Base-by-base conservation (phyloP, 2,797 vertebrate species). In the Cheirogaleus major region DNA sequence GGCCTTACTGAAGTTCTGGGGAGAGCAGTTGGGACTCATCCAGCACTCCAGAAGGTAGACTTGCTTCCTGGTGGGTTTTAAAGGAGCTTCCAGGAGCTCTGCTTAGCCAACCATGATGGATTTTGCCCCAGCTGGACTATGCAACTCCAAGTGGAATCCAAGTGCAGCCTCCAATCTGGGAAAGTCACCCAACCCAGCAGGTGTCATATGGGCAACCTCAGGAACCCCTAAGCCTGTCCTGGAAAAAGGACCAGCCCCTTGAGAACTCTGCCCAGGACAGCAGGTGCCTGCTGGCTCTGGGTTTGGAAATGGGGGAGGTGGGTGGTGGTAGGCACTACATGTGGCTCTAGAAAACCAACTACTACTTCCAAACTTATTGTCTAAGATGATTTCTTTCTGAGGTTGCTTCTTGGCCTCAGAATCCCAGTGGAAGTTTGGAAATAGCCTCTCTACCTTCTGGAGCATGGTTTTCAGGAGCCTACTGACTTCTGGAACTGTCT, bases 401-500 rank as follows among this genome's bases (percentile, higher is more conserved):
- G 89, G 61, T 95, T 55, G 73, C 80, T 91, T 95, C 73, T 65
- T 91, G 59, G 50, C 67, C 90, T 89, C 52, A 67, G 89, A 95
- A 95, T 20, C 63, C 48, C 76, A 55, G 48, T 43, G 59, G 79
- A 86, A 95, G 30, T 95, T 90, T 91, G 89, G 69, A 57, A 82
- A 85, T 84, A 84, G 63, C 20, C 41, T 17, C 27, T 82, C 43
- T 84, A 52, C 35, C 63, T 92, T 80, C 75, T 92, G 76, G 80
- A 97, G 70, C 83, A 81, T 84, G 93, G 72, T 95, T 96, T 97
- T 94, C 25, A 63, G 93, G 75, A 95, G 86, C 59, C 85, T 84
- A 11, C 38, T 85, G 91, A 91, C 72, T 94, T 94, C 61, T 85
- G 75, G 91, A 91, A 90, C 70, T 91, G 17, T 95, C 65, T 89